Percentiles rank a stretch among this genome's conserved stretches.
phyloP scores from a whole-genome alignment of 1,140 invertebrate genomes.

The Yoshiicerus persimilis region DNA sequence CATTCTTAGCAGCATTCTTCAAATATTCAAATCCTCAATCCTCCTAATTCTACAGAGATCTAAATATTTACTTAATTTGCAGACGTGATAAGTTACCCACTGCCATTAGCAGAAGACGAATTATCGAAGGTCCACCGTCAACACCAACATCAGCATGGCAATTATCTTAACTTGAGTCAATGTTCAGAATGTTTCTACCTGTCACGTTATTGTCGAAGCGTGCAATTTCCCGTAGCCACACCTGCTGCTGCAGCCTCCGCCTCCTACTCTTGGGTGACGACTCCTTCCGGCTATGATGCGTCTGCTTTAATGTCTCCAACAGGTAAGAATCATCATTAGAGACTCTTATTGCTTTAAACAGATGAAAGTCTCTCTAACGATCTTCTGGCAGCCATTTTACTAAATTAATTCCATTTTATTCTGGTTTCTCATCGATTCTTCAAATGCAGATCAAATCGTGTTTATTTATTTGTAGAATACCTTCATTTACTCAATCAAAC shows the following conservation, averaged over 20 bases:
- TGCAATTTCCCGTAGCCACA: constrained; percentile 31
- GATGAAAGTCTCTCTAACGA: no score
- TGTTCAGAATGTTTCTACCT: constrained; percentile 46
- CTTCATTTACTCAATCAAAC: no score
- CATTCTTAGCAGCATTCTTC: no score
- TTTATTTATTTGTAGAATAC: no score
- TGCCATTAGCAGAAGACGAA: neutral
- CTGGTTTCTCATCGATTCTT: no score
- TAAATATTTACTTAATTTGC: neutral
- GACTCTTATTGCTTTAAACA: neutral
- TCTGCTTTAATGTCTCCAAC: neutral
- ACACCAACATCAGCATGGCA: constrained; percentile 34
- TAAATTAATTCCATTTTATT: no score
- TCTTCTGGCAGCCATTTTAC: neutral
- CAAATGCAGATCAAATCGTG: no score
- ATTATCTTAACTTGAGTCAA: constrained; percentile 37
- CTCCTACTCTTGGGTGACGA: constrained; percentile 39
- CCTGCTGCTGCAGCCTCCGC: constrained; percentile 7
- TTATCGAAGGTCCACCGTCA: constrained; percentile 29
- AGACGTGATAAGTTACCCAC: neutral
- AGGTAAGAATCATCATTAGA: neutral
- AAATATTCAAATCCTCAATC: neutral
- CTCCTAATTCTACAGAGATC: neutral
- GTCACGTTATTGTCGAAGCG: constrained; percentile 39
- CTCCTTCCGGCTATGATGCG: constrained; percentile 4